Evolutionary conservation across 1,140 invertebrate genomes (phyloP), one percentile per base, ranked within the genome.

Genomic region (Tetramorium alpestre): DNA sequence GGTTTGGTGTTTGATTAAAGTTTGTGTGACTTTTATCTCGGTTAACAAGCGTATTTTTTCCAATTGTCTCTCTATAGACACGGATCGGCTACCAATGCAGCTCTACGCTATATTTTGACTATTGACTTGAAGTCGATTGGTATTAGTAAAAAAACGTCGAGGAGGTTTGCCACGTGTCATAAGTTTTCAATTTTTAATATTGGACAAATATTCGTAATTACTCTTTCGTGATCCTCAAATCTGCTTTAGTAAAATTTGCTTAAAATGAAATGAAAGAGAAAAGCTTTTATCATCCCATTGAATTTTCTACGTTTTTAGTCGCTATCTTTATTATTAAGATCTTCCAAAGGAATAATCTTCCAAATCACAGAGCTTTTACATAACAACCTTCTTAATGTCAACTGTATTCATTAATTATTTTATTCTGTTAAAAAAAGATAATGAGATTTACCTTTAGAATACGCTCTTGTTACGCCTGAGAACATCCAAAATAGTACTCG

Each of bases 1-100:
- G 16, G 54, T 25, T 11, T n/a, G 16, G 0, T 49, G 8, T 69
- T 80, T 54, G 62, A 80, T 80, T 80, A 80, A 69, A 69, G 44
- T 54, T 38, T 18, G 25, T 44, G 16, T 11, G 6, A 11, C 22
- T 11, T 33, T 16, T 11, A 78, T 5, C 22, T 47, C 2, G 18
- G 2, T 56, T 49, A 78, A 78, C 75, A 47, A 47, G 44, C 18
- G 18, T 64, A 47, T 47, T 47, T 78, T 77, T 28, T 28, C 22
- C 33, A 25, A 25, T 76, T 44, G 54, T 62, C 11, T 4, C 47
- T 11, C 16, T 16, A 41, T 54, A 10, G 54, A 25, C n/a, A 10
- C 51, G 4, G 18, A 58, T 76, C 18, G 25, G 7, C 38, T 58
- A 56, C 0, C 75, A 47, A 47, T 62, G 44, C 11, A 44, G 38